Evolutionary conservation across 2,888 invertebrate species (phyloP).

Genomic region (Watsonalla binaria): DNA sequence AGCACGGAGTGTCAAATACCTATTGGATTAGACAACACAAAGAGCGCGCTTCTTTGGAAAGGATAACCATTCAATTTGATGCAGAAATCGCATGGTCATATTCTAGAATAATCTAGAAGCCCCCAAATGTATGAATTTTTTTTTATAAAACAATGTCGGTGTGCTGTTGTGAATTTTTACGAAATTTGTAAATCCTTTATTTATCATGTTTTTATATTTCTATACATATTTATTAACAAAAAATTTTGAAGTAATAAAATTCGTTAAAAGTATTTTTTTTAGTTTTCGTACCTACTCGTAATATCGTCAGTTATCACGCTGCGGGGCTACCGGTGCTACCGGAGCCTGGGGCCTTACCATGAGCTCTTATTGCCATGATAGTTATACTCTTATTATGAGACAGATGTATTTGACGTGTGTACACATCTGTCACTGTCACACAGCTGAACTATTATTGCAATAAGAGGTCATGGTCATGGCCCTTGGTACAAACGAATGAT

Average conservation of each 20-base stretch:
- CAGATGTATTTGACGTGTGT: too few species aligned
- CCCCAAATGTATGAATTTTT: neutral
- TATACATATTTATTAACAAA: conserved; percentile 35
- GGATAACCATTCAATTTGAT: neutral
- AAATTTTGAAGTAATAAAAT: conserved; percentile 31
- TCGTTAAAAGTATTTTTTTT: conserved; percentile 16
- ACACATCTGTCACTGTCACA: too few species aligned
- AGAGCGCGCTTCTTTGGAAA: conserved; percentile 4
- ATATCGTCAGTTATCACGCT: too few species aligned
- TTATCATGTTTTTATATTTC: conserved; percentile 31
- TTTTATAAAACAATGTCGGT: conserved; percentile 15
- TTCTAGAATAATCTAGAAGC: neutral
- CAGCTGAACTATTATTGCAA: too few species aligned
- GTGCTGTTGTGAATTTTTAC: conserved; percentile 23
- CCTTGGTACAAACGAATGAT: too few species aligned
- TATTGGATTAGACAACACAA: conserved; percentile 10
- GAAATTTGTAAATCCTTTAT: conserved; percentile 31
- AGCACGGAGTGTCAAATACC: conserved; percentile 18
- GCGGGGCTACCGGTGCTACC: too few species aligned
- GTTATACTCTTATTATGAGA: too few species aligned
- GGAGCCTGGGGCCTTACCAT: too few species aligned
- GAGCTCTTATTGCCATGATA: too few species aligned
- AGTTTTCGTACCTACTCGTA: conserved; percentile 1
- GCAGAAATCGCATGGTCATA: neutral
- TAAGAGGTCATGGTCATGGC: too few species aligned